These are phyloP conservation scores for Eristalinus aeneus DNA, from an alignment of 2,888 invertebrate genomes.

Conservation along the genomic window DNA sequence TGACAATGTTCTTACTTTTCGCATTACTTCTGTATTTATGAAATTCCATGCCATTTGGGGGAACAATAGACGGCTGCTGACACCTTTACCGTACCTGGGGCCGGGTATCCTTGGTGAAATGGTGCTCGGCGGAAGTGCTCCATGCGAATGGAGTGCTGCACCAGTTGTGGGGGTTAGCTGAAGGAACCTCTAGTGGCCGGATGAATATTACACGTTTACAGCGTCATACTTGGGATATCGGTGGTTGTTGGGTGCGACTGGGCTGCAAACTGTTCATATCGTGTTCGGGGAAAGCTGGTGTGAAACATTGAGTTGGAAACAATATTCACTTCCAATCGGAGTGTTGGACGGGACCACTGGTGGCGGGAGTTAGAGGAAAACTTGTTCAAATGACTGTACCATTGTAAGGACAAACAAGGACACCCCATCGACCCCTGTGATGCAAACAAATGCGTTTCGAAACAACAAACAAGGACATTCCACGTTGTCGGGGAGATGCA, in stretches of 20 bases:
- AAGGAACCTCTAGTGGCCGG: conserved; percentile 26
- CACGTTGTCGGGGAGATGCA: conserved; percentile 23
- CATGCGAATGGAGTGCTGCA: not conserved
- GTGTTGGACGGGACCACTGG: too few relatives aligned
- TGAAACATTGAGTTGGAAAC: conserved; percentile 45
- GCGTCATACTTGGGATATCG: conserved; percentile 4
- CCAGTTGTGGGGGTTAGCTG: conserved; percentile 27
- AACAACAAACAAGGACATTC: conserved; percentile 52
- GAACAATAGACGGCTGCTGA: conserved; percentile 56
- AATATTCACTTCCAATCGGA: conserved; percentile 60
- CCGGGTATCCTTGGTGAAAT: conserved; percentile 14
- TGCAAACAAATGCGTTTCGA: conserved; percentile 55
- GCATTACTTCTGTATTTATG: conserved; percentile 69
- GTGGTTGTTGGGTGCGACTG: conserved; percentile 20
- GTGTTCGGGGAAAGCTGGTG: not conserved
- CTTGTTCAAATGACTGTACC: conserved; percentile 6
- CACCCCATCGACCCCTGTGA: conserved; percentile 56
- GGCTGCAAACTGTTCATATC: conserved; percentile 41
- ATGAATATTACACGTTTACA: conserved; percentile 68
- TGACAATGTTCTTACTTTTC: conserved; percentile 63
- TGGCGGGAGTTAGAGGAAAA: too few relatives aligned
- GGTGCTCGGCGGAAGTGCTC: not conserved
- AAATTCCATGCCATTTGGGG: conserved; percentile 52
- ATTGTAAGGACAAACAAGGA: conserved; percentile 45
- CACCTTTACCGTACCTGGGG: conserved; percentile 59